These are phyloP conservation scores for Rana temporaria DNA, from an alignment of 2,113 vertebrate species.

Conservation along the genomic window DNA sequence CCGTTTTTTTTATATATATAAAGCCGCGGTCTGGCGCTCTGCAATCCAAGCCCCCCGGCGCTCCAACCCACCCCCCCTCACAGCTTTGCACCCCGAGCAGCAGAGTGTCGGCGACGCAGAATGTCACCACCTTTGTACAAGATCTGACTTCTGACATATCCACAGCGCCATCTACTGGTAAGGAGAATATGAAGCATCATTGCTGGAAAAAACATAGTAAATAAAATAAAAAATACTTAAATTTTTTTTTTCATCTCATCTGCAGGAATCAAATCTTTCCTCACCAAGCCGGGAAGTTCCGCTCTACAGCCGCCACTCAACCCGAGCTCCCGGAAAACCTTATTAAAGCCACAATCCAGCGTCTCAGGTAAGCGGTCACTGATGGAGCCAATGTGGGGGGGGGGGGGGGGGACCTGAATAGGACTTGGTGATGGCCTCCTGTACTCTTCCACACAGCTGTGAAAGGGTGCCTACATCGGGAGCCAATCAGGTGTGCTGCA, in stretches of 20 bases:
- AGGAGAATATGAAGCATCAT: not conserved
- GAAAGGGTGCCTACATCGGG: no score
- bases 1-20: not conserved
- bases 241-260: not conserved
- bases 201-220: not conserved
- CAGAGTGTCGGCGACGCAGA: not conserved
- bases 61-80: not conserved
- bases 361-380: slow-evolving; percentile 9
- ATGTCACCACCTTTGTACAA: not conserved
- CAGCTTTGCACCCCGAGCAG: not conserved
- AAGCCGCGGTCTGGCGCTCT: not conserved
- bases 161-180: not conserved
- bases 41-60: not conserved
- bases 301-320: not conserved
- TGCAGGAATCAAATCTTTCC: not conserved
- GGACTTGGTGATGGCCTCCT: no score
- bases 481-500: no score
- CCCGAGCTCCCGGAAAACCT: not conserved
- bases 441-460: no score
- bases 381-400: no score
- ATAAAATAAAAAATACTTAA: not conserved
- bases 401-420: no score
- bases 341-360: slow-evolving; percentile 2
- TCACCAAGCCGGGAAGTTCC: not conserved
- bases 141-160: not conserved